Evolutionary conservation across 1,140 invertebrate genomes (phyloP), one percentile per base, ranked within the genome.

Genomic region (Nephila pilipes): DNA sequence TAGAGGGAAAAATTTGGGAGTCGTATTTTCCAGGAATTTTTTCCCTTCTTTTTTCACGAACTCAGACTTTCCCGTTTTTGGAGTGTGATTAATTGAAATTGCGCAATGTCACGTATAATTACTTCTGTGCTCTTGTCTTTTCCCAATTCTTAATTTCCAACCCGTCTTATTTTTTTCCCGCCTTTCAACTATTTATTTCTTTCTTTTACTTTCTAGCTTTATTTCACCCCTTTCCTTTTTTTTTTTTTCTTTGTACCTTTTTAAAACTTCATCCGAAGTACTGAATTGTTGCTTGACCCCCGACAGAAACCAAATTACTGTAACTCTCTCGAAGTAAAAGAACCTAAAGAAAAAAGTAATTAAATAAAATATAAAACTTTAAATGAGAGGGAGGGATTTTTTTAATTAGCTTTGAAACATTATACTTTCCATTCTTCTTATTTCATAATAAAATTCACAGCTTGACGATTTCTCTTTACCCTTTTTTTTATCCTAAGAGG

Each of bases 31-130:
- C 25, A 36, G 22, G 32, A 6, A 12, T 83, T 54, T 83, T 83
- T 83, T 83, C n/a, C 46, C 4, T 3, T 79, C 18, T 79, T 32
- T 29, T 79, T 36, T 4, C 65, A 10, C 0, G 12, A 69, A 10
- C 2, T 16, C 0, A 80, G 80, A 38, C 38, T 87, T 63, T 63
- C 6, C 29, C 22, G 57, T 63, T 87, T 87, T 87, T 38, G 18
- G 55, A 88, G 32, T 38, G 87, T 65, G 87, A 88, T 88, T 88
- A 88, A 88, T 88, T 88, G 87, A 88, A 88, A 88, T 88, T 69
- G 60, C 58, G 60, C 46, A 25, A 88, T 69, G 87, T 88, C 87
- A 88, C 87, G 87, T 69, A 69, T 88, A 88, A 88, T 88, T 88
- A 88, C 87, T 63, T 87, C 85, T 65, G 25, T 65, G 85, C 60